Evolutionary conservation across 2,888 invertebrate genomes (phyloP), one percentile per base, ranked within the genome.

Genomic region (Allygus modestus): DNA sequence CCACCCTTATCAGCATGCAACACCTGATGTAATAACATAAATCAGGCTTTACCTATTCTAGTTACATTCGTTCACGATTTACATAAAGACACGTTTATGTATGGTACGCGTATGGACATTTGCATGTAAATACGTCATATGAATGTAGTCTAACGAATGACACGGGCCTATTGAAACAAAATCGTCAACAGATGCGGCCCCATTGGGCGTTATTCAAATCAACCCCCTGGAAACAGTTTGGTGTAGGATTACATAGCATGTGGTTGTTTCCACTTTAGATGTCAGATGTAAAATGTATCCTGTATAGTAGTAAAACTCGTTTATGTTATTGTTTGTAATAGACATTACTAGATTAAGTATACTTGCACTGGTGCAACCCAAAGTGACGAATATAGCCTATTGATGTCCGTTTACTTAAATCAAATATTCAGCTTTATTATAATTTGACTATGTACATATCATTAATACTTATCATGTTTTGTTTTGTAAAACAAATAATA

Each of bases 91-190:
- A 46, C 75, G 28, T 77, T 46, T 77, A 41, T 46, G 15, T 77
- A 7, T n/a, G 7, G 15, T n/a, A 43, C n/a, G n/a, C 9, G 23
- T 54, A 65, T 71, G 12, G 4, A 26, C 26, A 77, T 77, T 46
- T 46, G 28, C 75, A 77, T 73, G 41, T 77, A 77, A 77, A 77
- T 77, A 15, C 51, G 23, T 11, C 12, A 37, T 26, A 77, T 77
- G 75, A 77, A 77, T 77, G 28, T 15, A 26, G 26, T 23, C 46
- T 77, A 77, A 51, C 75, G 75, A 77, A 46, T 28, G 46, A 26
- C 46, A 65, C 46, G 28, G 46, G 17, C 31, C 65, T 65, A 65
- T 65, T 28, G 65, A 65, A 65, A 28, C 28, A 28, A 65, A 31
- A 65, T 31, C 15, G 65, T 26, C 15, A 23, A 15, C 65, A 65